Base-by-base conservation (phyloP, 2,113 vertebrate genomes). In the Diadophis punctatus region DNA sequence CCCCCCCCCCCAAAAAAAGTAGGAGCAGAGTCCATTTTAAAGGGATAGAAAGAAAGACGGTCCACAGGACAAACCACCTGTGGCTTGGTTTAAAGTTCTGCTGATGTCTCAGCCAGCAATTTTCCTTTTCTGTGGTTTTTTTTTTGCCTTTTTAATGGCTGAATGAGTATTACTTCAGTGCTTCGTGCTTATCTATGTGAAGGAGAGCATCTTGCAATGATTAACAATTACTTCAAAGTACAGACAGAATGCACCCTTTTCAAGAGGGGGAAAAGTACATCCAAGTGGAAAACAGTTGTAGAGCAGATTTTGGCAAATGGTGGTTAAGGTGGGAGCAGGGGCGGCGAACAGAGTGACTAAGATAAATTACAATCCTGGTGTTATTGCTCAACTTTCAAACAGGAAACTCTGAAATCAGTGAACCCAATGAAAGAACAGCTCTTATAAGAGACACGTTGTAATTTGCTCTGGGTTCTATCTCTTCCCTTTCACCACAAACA, bases 371-470 rank as follows among this genome's bases (percentile, higher is more conserved):
- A 0, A 93, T 92, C 94, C 34, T 87, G 22, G 25, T 94, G 95
- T 95, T 95, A 93, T 95, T 97, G 94, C 85, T 95, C 90, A 94
- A 93, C 93, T 93, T 93, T 14, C 92, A 34, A 53, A 80, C 95
- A 95, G 95, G 94, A 96, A 97, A 96, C 74, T 68, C 93, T 80
- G 80, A 93, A 95, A 90, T 90, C 94, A 91, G 4, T 91, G 94
- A 96, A 95, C 94, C 91, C 90, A 88, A 91, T 91, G 90, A 95
- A 96, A 95, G 93, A 95, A 87, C 68, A 96, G 94, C 93, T 92
- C 91, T 88, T 90, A 14, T 90, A 93, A 94, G 88, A 96, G 95
- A 88, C 88, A 91, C 43, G 92, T 87, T 91, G 27, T 49, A 56
- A 25, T 39, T 60, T 93, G 89, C 91, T 93, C 63, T 63, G 51